A percentile compares a stretch with the other conserved stretches of the same genome.
These are phyloP conservation scores for Naja naja DNA, from an alignment of 2,113 vertebrate genomes.

Conservation along the genomic window DNA sequence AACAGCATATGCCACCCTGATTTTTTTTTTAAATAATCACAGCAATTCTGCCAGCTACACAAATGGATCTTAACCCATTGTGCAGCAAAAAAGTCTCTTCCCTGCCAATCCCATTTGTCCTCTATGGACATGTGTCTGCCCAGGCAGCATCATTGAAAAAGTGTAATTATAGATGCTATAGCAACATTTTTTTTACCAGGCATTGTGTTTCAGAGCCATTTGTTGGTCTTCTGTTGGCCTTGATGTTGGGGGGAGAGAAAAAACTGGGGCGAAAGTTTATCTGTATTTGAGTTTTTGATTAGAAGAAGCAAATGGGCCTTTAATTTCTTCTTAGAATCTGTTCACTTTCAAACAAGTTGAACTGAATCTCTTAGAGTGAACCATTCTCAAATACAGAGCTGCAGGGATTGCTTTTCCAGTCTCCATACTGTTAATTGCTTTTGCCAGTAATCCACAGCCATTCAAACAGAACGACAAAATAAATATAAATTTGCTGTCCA, in stretches of 20 bases:
- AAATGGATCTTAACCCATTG: slow-evolving; percentile 59
- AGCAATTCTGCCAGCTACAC: slow-evolving; percentile 67
- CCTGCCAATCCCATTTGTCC: slow-evolving; percentile 28
- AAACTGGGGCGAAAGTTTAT: neutral
- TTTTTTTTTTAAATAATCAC: slow-evolving; percentile 69
- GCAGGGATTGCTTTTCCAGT: neutral
- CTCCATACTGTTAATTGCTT: neutral
- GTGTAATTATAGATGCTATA: slow-evolving; percentile 29
- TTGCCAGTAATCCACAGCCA: neutral
- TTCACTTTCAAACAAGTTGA: slow-evolving; percentile 57
- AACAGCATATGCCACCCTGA: slow-evolving; percentile 80
- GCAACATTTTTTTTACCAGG: slow-evolving; percentile 36
- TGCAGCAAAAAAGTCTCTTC: slow-evolving; percentile 46
- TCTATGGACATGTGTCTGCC: slow-evolving; percentile 34
- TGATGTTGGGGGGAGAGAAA: slow-evolving; percentile 30
- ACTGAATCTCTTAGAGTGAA: neutral
- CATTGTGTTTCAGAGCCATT: slow-evolving; percentile 36
- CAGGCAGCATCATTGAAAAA: neutral
- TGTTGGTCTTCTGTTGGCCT: slow-evolving; percentile 40
- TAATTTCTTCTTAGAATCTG: slow-evolving; percentile 8
- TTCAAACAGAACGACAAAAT: slow-evolving; percentile 3
- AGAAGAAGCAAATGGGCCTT: slow-evolving; percentile 12
- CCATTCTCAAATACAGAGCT: neutral
- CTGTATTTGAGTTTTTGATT: slow-evolving; percentile 42
- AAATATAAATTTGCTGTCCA: neutral